Base-by-base conservation (phyloP, 2,797 vertebrate genomes). In the Gastrophryne carolinensis region DNA sequence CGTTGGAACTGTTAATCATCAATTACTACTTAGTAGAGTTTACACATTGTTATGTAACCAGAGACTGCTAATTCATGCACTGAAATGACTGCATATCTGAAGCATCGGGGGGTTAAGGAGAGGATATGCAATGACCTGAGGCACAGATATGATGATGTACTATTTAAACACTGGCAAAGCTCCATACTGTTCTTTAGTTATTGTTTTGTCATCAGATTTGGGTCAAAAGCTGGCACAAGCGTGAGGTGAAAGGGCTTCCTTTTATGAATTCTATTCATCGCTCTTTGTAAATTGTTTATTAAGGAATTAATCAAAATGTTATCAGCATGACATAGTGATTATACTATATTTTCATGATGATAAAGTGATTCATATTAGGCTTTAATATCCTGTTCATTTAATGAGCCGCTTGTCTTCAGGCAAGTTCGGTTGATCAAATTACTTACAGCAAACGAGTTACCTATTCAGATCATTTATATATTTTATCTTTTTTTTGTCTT, bases 221-320 rank as follows among this genome's bases (percentile, higher is more conserved):
- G 72, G 72, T 74, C 62, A 65, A 26, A 49, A 47, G 29, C 52
- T 9, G 21, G 23, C 4, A n/a, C 19, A 34, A 65, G 21, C 26
- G 24, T 65, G 41, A 53, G 24, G 53, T 65, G 24, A 57, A 34
- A 52, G 52, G 37, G 41, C 24, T 34, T 54, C 9, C 37, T 41
- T 50, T 64, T 49, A 65, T 66, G 35, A 23, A 39, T 73, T 73
- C 66, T 74, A 32, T 64, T 73, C 65, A 56, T 52, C 52, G 65
- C 39, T 57, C 23, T 73, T 47, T 53, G 26, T 56, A 74, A 74
- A 57, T 57, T 57, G 61, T 73, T 74, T 74, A 74, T 74, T 74
- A 74, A 41, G 30, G 21, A 50, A 74, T 74, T 57, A 74, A 74
- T 74, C 72, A 74, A 47, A 66, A 64, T 64, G 63, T 74, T 65